A percentile compares a stretch with the other conserved stretches of the same genome.
Conservation (phyloP, 2,888 invertebrate species). For the Proisotoma minuta region DNA sequence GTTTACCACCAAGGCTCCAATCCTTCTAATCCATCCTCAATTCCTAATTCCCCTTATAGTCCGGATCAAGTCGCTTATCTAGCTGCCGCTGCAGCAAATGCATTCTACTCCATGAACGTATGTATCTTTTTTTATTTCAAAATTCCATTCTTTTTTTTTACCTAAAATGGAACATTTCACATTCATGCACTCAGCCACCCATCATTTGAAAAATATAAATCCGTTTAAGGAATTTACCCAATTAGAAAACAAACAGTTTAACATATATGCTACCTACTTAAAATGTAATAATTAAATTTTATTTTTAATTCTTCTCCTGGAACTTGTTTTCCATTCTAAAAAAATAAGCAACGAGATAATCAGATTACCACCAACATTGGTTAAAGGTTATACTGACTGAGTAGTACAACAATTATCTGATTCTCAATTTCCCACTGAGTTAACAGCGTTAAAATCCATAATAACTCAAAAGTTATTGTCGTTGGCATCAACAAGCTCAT, state of each 20-base stretch:
- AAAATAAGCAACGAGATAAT: neutral
- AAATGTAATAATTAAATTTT: too few relatives aligned
- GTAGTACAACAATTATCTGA: slow-evolving; percentile 8
- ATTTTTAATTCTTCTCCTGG: neutral
- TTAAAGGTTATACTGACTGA: slow-evolving; percentile 6
- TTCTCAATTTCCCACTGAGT: slow-evolving; percentile 20
- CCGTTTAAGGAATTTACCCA: slow-evolving; percentile 6
- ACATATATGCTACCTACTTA: too few relatives aligned
- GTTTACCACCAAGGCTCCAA: slow-evolving; percentile 39
- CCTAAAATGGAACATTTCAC: neutral
- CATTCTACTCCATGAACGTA: slow-evolving; percentile 49
- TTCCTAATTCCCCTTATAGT: slow-evolving; percentile 42
- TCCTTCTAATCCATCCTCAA: slow-evolving; percentile 36
- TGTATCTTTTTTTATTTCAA: too few relatives aligned
- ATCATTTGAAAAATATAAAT: neutral
- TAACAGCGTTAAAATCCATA: slow-evolving; percentile 24
- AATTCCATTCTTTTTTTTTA: slow-evolving; percentile 2
- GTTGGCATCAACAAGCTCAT: slow-evolving; percentile 44
- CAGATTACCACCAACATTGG: slow-evolving; percentile 15
- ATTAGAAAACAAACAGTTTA: neutral
- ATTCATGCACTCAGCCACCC: too few relatives aligned
- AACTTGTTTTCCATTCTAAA: neutral
- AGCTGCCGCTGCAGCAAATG: slow-evolving; percentile 44
- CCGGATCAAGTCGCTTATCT: slow-evolving; percentile 47
- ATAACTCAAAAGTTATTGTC: slow-evolving; percentile 42